Base-by-base conservation (phyloP, 2,113 vertebrate species). In the Pogonocichla stellata region DNA sequence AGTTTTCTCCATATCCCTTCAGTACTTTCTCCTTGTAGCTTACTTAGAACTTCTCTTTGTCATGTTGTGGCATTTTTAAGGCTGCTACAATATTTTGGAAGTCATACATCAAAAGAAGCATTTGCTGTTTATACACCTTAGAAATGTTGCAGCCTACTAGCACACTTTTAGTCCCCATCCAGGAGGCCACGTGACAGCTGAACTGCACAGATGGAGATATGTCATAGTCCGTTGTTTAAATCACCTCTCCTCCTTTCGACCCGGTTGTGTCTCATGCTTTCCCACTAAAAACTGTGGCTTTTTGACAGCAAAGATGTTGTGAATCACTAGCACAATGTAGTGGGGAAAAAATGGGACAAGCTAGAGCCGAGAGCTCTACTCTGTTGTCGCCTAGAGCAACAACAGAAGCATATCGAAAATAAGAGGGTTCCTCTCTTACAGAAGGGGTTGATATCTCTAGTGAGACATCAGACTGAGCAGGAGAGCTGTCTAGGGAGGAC, bases 181-280 rank as follows among this genome's bases (percentile, higher is more conserved):
- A 0, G 67, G 72, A 86, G 60, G 51, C 80, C 47, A 6, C 60
- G 56, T 64, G 80, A 84, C 80, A 91, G 60, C 80, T 94, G 88
- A 92, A n/a, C 56, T 9, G 91, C 91, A 93, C 94, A 96, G 95
- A 95, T 93, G 95, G 94, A 96, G 91, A 64, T 40, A 64, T 64
- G 86, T 56, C 86, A 48, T 1, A 74, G 71, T 20, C 64, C 31
- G 70, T 56, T 78, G 75, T 80, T 92, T 90, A 92, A 88, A 88
- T 71, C 75, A 91, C 67, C 75, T 92, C 91, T 90, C 43, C 23
- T 80, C 72, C 60, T 80, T 92, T 86, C 4, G 29, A 93, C 88
- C 67, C 0, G 0, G 3, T 83, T 95, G 67, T 17, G 1, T 91
- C 91, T 94, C 75, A 40, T 40, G 73, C 48, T 93, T 83, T 95